Evolutionary conservation across 2,113 vertebrate species (phyloP), one percentile per base, ranked within the genome.

Genomic region (Danionella cerebrum): DNA sequence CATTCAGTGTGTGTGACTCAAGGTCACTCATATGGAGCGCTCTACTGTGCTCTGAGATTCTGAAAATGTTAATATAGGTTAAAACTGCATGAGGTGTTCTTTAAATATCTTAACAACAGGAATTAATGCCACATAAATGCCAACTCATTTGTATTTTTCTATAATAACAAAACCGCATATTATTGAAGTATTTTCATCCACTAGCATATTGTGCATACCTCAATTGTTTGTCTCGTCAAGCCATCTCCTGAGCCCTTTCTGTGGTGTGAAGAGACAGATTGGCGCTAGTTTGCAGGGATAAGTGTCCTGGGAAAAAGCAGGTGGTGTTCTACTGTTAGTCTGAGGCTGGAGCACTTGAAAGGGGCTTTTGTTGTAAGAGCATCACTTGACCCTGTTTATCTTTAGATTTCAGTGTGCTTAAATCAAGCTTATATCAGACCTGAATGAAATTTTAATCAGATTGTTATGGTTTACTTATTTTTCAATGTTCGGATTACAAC

Each of bases 51-150:
- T 35, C 41, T 24, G n/a, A 42, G 42, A 48, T 38, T 19, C 16
- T 52, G 22, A 22, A 55, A 52, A 69, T 74, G 29, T 58, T 70
- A 70, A 70, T n/a, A n/a, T 65, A 45, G 25, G 42, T 38, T 51
- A 21, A 36, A 74, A 33, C 47, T 73, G 31, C 60, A 73, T 67
- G 65, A 70, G 67, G 67, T 68, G 75, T 76, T 44, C 22, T 57
- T 62, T 73, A 47, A 65, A 71, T 75, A 39, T 22, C 54, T 36
- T 39, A 58, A 48, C 53, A 68, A 36, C 53, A 29, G 31, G 25
- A 69, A 39, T 59, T 19, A 39, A 39, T 69, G 41, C n/a, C 58
- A 31, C 18, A 31, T 45, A 45, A 60, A 27, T 60, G 50, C 25
- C 64, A 44, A 39, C 3, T 39, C 25, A 44, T 67, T 52, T 54